A percentile compares a stretch with the other conserved stretches of the same genome.
Evolutionary conservation across 2,797 vertebrate species (phyloP).

Genomic region (Peromyscus melanophrys): DNA sequence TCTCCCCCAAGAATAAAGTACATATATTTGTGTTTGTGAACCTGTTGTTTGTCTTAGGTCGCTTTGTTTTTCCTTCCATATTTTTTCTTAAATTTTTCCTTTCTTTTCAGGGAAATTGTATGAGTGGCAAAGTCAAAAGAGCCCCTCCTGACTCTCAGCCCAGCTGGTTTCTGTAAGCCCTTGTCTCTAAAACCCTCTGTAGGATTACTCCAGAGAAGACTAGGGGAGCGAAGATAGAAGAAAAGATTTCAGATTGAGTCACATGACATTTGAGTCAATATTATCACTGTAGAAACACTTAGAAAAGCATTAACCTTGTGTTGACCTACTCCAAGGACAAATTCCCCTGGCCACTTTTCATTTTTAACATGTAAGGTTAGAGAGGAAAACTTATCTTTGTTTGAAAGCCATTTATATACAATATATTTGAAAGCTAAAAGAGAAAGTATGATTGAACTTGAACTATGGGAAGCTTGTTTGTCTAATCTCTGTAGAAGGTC

Average conservation of each 20-base stretch:
- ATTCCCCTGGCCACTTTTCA: conserved; percentile 19
- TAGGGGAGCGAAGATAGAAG: conserved; percentile 31
- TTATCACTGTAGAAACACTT: conserved; percentile 34
- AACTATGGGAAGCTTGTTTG: conserved; percentile 33
- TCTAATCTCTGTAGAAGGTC: conserved; percentile 61
- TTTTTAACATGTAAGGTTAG: conserved; percentile 51
- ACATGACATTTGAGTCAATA: conserved; percentile 39
- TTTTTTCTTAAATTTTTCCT: conserved; percentile 21
- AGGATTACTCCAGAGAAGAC: background rate
- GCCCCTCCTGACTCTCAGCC: background rate
- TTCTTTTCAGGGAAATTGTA: conserved; percentile 53
- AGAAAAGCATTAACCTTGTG: conserved; percentile 53
- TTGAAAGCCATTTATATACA: conserved; percentile 60
- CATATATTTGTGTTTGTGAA: conserved; percentile 37
- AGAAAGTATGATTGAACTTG: conserved; percentile 53
- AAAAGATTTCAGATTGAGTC: background rate
- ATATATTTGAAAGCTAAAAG: conserved; percentile 54
- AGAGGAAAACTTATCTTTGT: conserved; percentile 71
- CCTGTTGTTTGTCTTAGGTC: conserved; percentile 1
- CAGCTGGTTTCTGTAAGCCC: conserved; percentile 26
- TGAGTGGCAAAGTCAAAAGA: background rate
- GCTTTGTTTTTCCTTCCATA: conserved; percentile 18
- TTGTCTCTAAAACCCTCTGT: conserved; percentile 33
- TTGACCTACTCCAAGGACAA: conserved; percentile 47
- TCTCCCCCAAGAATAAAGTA: background rate